Evolutionary conservation across 2,888 invertebrate genomes (phyloP).

Genomic region (Darwinula stevensoni): DNA sequence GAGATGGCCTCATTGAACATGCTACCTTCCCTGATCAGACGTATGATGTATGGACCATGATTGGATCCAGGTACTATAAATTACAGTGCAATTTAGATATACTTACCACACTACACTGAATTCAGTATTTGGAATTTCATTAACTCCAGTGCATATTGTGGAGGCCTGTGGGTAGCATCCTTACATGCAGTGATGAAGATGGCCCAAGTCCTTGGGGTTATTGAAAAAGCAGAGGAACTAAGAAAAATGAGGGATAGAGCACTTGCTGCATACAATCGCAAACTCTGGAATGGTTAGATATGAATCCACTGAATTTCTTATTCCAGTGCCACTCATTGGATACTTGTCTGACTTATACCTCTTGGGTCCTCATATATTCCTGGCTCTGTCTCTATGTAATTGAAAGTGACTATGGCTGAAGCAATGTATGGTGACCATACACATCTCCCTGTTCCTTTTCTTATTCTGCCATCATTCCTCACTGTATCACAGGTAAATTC

Average conservation of each 20-base stretch:
- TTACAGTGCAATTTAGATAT: too few relatives aligned
- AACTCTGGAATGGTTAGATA: background rate
- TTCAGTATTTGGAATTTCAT: too few relatives aligned
- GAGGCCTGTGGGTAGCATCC: conserved; percentile 63
- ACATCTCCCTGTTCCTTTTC: too few relatives aligned
- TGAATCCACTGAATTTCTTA: too few relatives aligned
- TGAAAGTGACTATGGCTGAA: too few relatives aligned
- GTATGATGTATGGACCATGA: conserved; percentile 74
- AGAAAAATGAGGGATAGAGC: conserved; percentile 16
- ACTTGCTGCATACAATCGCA: background rate
- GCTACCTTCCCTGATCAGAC: conserved; percentile 53
- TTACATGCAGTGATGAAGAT: conserved; percentile 33
- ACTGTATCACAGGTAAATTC: too few relatives aligned
- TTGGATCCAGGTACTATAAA: too few relatives aligned
- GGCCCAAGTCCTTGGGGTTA: conserved; percentile 24
- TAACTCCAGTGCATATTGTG: conserved; percentile 82
- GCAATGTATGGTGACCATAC: too few relatives aligned
- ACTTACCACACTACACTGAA: too few relatives aligned
- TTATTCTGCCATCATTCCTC: too few relatives aligned
- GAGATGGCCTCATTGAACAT: conserved; percentile 57
- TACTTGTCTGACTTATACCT: background rate
- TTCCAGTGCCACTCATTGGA: too few relatives aligned
- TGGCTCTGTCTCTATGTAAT: too few relatives aligned
- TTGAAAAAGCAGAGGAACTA: conserved; percentile 30
- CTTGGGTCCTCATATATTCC: background rate